Conservation (phyloP, 2,797 vertebrate species). For the Gallinago nigripennis region DNA sequence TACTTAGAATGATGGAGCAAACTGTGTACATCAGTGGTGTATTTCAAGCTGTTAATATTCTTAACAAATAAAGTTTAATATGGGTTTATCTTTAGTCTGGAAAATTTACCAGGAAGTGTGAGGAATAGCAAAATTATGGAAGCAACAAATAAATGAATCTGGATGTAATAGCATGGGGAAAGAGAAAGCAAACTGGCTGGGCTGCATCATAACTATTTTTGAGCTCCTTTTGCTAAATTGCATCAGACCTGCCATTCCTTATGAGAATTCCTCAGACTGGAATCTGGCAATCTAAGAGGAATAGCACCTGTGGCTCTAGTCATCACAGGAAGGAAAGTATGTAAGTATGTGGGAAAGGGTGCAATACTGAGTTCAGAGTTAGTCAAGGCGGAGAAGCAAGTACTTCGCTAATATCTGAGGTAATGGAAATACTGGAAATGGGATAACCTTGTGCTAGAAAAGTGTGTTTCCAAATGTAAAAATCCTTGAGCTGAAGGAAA, state of each 20-base stretch:
- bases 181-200: not conserved
- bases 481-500: not conserved
- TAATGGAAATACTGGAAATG: not conserved
- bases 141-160: not conserved
- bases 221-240: not conserved
- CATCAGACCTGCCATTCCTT: not conserved
- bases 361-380: not conserved
- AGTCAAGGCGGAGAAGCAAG: not conserved
- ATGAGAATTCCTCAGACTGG: not conserved
- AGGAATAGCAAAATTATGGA: conserved; percentile 19
- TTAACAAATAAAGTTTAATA: conserved; percentile 46
- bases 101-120: conserved; percentile 13
- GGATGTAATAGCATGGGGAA: not conserved
- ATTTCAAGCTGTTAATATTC: conserved; percentile 54
- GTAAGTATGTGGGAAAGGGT: not conserved
- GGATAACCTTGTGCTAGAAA: not conserved
- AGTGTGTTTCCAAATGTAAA: not conserved
- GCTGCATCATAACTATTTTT: not conserved
- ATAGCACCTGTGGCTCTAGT: not conserved
- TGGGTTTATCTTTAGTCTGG: conserved; percentile 3
- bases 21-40: not conserved
- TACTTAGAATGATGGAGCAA: conserved; percentile 48
- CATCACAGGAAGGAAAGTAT: not conserved
- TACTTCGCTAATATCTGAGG: not conserved
- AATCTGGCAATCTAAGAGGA: not conserved